phyloP scores from a whole-genome alignment of 2,113 vertebrate species.

The Procavia capensis region DNA sequence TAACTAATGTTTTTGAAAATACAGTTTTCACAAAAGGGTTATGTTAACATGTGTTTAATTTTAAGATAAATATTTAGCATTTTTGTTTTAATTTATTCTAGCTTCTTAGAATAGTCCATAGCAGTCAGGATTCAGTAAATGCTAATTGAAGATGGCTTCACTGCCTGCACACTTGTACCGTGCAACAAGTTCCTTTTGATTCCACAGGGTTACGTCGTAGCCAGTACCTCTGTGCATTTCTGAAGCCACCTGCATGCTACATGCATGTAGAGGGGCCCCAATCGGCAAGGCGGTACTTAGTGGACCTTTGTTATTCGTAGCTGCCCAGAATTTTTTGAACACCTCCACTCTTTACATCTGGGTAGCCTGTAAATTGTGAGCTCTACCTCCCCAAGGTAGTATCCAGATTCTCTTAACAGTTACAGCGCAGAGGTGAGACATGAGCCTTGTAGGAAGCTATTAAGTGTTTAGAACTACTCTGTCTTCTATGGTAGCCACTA shows the following conservation, averaged over 20 bases:
- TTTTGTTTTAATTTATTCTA: background rate
- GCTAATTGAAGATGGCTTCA: background rate
- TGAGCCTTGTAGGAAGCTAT: background rate
- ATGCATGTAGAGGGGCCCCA: background rate
- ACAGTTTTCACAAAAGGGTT: conserved; percentile 14
- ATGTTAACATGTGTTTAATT: background rate
- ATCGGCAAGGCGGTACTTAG: background rate
- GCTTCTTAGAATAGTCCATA: background rate
- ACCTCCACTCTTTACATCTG: background rate
- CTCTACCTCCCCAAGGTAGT: background rate
- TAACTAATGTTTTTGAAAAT: background rate
- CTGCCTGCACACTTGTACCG: background rate
- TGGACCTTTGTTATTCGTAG: background rate
- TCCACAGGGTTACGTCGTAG: background rate
- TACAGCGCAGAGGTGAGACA: background rate
- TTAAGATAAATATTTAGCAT: background rate
- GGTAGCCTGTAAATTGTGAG: background rate
- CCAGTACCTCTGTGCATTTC: background rate
- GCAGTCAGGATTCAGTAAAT: background rate
- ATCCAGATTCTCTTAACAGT: background rate
- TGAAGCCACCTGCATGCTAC: background rate
- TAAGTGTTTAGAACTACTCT: conserved; percentile 2
- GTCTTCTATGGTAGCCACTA: background rate
- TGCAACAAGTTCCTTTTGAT: background rate
- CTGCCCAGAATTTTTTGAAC: background rate